Base-by-base conservation (phyloP, 1,140 invertebrate genomes). In the Proctacanthus coquilletti region DNA sequence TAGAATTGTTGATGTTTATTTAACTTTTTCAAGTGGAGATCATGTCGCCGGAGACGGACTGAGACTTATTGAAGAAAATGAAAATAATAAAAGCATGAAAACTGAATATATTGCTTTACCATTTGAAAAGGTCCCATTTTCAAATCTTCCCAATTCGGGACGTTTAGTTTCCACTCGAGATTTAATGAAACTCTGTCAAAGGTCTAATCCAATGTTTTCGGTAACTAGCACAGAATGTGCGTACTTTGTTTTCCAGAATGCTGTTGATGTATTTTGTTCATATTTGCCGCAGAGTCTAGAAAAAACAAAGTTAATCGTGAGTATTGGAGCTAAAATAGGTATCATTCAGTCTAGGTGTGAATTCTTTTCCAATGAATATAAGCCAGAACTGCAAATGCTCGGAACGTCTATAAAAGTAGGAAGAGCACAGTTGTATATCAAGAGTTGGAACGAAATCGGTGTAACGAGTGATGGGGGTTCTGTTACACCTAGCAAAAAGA, bases 121-220 rank as follows among this genome's bases (percentile, higher is more conserved):
- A 3, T 56, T 51, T 13, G 51, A 57, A 36, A 43, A 53, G 18
- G 38, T 56, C 3, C 23, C 45, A 3, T 20, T 51, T 0, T 18
- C 43, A 11, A 35, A 27, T 21, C 45, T 44, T 9, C 40, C 60
- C 14, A 52, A 53, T 34, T 55, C 50, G 0, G 71, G 71, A 3
- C 67, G 81, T 48, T 56, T 79, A 13, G 79, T 74, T 14, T 84
- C 81, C 1, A 84, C 80, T 1, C 75, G 91, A 46, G 93, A 97
- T 71, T 67, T 97, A 9, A 76, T 96, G 40, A 95, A 94, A 61
- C 89, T 89, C 77, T 95, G 89, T 53, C 65, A 72, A 10, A 70
- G 92, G 51, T 74, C 85, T 6, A 64, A 74, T 15, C 56, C 72
- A 10, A 72, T 79, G 48, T 91, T 85, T 59, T 69, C 83, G 47